phyloP scores from a whole-genome alignment of 2,113 vertebrate species.

The Ictalurus punctatus region DNA sequence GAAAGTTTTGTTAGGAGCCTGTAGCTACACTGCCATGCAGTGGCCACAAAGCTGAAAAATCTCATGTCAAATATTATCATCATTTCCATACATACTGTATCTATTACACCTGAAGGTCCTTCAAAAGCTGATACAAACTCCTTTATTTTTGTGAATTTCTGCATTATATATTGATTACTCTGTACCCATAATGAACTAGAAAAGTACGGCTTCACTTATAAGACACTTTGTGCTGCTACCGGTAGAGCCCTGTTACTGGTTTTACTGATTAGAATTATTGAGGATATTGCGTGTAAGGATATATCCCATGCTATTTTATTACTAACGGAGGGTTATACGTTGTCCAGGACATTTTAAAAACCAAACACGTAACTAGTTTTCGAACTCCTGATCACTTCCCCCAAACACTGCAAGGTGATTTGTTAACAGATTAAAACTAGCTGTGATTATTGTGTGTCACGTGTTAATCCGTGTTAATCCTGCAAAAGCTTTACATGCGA shows the following conservation, averaged over 20 bases:
- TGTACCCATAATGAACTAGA: neutral
- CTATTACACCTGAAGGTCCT: neutral
- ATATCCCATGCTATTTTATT: neutral
- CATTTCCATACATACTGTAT: neutral
- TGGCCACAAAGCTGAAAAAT: neutral
- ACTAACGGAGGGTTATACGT: neutral
- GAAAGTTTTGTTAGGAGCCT: neutral
- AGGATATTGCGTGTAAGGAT: neutral
- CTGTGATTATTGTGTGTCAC: too few relatives aligned
- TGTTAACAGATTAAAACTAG: neutral
- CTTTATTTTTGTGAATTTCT: neutral
- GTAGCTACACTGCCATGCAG: conserved; percentile 7
- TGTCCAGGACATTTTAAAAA: neutral
- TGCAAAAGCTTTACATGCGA: neutral
- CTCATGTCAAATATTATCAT: neutral
- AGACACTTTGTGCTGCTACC: neutral
- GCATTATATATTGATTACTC: neutral
- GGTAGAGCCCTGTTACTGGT: neutral
- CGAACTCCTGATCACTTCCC: neutral
- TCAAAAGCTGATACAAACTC: neutral
- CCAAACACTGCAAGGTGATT: neutral
- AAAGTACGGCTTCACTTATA: neutral
- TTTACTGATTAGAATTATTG: neutral
- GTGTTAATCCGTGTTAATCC: neutral
- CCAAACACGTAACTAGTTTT: neutral